phyloP scores from a whole-genome alignment of 2,888 invertebrate genomes.

The Graphium colonna region DNA sequence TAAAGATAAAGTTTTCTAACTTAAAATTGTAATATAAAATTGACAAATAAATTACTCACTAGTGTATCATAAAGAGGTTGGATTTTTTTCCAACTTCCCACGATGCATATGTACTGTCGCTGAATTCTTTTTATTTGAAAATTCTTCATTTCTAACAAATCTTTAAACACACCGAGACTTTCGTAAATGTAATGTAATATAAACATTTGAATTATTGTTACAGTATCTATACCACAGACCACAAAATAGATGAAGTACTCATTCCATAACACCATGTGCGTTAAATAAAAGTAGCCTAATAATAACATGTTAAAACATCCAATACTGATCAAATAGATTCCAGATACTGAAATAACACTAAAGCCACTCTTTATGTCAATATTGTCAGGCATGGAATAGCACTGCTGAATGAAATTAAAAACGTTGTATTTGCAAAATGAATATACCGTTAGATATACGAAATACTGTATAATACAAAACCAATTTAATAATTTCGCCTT shows the following conservation, averaged over 20 bases:
- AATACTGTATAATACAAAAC: background rate
- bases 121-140: background rate
- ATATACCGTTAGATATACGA: background rate
- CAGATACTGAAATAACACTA: background rate
- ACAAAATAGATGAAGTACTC: background rate
- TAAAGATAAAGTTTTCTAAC: too few relatives aligned
- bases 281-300: background rate
- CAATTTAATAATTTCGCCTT: background rate
- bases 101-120: background rate
- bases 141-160: background rate
- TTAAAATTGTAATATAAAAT: too few relatives aligned
- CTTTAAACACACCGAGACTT: background rate
- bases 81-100: background rate
- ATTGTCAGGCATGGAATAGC: background rate
- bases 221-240: background rate
- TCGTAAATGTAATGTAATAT: background rate
- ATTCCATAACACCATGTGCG: background rate
- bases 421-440: background rate
- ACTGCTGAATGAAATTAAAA: background rate
- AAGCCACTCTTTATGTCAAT: background rate
- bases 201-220: conserved; percentile 1
- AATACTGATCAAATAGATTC: background rate
- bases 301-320: background rate
- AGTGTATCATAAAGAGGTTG: background rate
- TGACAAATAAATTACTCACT: background rate